A percentile compares a stretch with the other conserved stretches of the same genome.
These are phyloP conservation scores for Cephus sareptanus DNA, from an alignment of 2,888 invertebrate genomes.

Conservation along the genomic window DNA sequence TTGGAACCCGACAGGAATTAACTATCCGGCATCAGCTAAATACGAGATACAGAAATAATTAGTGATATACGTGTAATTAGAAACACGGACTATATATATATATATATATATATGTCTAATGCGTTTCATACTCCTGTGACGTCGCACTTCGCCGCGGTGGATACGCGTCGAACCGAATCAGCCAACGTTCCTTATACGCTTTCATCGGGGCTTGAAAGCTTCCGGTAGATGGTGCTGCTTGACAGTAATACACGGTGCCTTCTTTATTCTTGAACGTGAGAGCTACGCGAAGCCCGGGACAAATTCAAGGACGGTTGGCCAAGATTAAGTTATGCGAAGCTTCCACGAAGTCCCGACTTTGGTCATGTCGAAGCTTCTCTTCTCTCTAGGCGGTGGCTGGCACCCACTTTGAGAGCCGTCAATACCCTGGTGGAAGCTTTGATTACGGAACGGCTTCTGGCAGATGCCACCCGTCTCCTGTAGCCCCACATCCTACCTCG, in stretches of 20 bases:
- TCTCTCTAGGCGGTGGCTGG: not conserved
- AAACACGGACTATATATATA: not conserved
- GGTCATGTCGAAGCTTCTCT: not conserved
- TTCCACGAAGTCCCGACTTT: not conserved
- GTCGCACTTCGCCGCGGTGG: not conserved
- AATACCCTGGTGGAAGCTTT: conserved; percentile 25
- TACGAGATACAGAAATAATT: not conserved
- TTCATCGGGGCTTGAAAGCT: not conserved
- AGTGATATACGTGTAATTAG: not conserved
- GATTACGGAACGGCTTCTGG: conserved; percentile 13
- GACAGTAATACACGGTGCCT: not conserved
- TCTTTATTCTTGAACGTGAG: not conserved
- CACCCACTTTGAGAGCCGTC: conserved; percentile 31
- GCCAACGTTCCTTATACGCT: not conserved
- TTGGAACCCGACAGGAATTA: not conserved
- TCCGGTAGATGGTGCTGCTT: not conserved
- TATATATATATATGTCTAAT: not conserved
- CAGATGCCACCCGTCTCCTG: conserved; percentile 1
- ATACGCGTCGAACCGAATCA: not conserved
- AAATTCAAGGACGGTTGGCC: not conserved
- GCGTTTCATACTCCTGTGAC: not conserved
- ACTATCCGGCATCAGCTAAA: not conserved
- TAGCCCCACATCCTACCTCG: conserved; percentile 24
- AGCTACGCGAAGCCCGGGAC: not conserved
- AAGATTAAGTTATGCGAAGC: conserved; percentile 16